Percentiles rank a stretch among this genome's conserved stretches.
Conservation (phyloP, 1,140 invertebrate species). For the Drosophila ananassae region DNA sequence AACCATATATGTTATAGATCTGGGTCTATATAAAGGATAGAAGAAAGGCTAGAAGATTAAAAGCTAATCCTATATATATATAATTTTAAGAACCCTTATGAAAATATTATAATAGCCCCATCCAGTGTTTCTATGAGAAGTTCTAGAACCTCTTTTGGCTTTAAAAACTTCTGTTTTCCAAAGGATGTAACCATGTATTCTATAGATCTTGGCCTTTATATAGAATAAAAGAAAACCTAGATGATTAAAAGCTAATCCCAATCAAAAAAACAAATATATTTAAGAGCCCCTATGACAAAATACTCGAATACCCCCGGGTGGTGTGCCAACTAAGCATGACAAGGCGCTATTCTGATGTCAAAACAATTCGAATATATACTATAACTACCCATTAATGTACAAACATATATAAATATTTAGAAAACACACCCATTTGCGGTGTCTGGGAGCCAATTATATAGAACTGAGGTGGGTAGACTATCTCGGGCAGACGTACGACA, state of each 20-base stretch:
- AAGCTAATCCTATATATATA: not conserved
- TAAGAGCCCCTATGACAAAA: not conserved
- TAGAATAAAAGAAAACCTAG: too few relatives aligned
- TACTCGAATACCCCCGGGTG: not conserved
- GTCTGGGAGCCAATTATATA: not conserved
- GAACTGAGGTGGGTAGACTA: not conserved
- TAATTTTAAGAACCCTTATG: not conserved
- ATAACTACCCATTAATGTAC: not conserved
- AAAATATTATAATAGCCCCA: not conserved
- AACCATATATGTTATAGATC: too few relatives aligned
- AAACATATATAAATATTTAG: not conserved
- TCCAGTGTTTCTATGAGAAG: too few relatives aligned
- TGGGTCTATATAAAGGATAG: too few relatives aligned
- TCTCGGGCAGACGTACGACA: constrained; percentile 27
- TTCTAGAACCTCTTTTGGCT: too few relatives aligned
- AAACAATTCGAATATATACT: constrained; percentile 11
- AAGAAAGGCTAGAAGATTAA: too few relatives aligned
- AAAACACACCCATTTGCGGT: not conserved
- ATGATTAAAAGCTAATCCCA: too few relatives aligned
- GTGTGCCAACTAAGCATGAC: constrained; percentile 24
- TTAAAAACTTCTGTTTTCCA: too few relatives aligned
- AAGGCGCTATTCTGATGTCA: constrained; percentile 14
- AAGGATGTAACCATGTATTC: too few relatives aligned
- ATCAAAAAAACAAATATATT: not conserved
- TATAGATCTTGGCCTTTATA: too few relatives aligned